Evolutionary conservation across 92 coral and sea anemone genomes (phyloP), one percentile per base, ranked within the genome.

Genomic region (Umimayanthus kanabou): DNA sequence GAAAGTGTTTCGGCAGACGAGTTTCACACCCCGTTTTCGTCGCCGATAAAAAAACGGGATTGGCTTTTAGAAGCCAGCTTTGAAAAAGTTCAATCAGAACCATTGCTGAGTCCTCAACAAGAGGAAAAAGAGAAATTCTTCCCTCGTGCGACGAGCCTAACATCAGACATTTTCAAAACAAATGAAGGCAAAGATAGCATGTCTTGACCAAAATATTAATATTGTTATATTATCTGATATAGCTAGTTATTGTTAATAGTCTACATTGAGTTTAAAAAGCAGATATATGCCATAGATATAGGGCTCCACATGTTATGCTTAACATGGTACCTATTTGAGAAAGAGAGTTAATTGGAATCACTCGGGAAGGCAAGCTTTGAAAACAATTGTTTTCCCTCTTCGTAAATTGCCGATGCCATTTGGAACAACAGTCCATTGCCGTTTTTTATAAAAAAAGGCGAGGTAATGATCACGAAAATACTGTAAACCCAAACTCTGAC

Each of bases 61-160:
- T 43, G 42, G 74, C 33, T 57, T 28, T 77, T 28, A 42, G 25
- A 39, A 47, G 87, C 73, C 40, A 70, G 87, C 58, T 83, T 83
- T 69, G 87, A 83, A n/a, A 83, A 83, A 42, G 78, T 83, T 69
- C 96, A 93, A 70, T 95, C 98, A 49, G 98, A 90, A 39, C 98
- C 98, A 5, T 77, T 49, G 80, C 80, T 93, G 30, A 88, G 88
- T 80, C 82, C 87, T 43, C 88, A 88, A 23, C 87, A 58, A 66
- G 65, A 75, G n/a, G 72, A 50, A 25, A 50, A 64, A 22, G 84
- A 73, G 77, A 23, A 10, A 33, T 20, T 53, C 74, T 80, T 37
- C 76, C 80, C 70, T 47, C 91, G 39, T 80, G 94, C 87, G 29
- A 11, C n/a, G 6, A 83, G 87, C 67, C 43, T 83, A 49, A 83